Base-by-base conservation (phyloP, 1,140 invertebrate species). In the Linepithema humile region DNA sequence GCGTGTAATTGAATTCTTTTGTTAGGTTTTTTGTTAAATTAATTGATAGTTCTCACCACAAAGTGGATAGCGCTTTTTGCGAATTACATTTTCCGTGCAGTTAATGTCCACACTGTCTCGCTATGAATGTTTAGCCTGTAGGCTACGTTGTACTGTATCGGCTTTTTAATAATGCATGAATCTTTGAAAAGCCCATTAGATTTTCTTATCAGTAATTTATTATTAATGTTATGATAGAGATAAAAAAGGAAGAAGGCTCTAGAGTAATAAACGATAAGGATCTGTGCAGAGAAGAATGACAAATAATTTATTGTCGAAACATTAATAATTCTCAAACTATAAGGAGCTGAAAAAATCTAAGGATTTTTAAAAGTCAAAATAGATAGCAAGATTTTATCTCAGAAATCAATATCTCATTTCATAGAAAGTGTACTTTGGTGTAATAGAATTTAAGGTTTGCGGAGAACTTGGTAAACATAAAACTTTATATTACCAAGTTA, bases 81-180 rank as follows among this genome's bases (percentile, higher is more conserved):
- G 17, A 55, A 17, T 55, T 55, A 26, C 10, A 20, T 55, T 55
- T 55, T 55, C 29, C 32, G n/a, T 15, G 12, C 32, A 29, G 20
- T 55, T 38, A 55, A 55, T 7, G 26, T 5, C 29, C n/a, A 35
- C 12, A n/a, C 3, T 23, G 23, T 73, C n/a, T 23, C 15, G n/a
- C 15, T 32, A 20, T 32, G 50, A 55, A 29, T 72, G 6, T 6
- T 72, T 15, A 38, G 23, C 20, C 23, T n/a, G 26, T 32, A 65
- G 12, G 20, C 0, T 32, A n/a, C 17, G 50, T 69, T n/a, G 5
- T 5, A 45, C 4, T 50, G 12, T 12, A 50, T 50, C n/a, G 26
- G 32, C 60, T 38, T 12, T 64, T 64, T 64, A 64, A 40, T 64
- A 40, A 64, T 64, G n/a, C 35, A 65, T 43, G 15, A 65, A 45